A percentile compares a stretch with the other conserved stretches of the same genome.
These are phyloP conservation scores for Sycophaga agraensis DNA, from an alignment of 1,140 invertebrate genomes.

Conservation along the genomic window DNA sequence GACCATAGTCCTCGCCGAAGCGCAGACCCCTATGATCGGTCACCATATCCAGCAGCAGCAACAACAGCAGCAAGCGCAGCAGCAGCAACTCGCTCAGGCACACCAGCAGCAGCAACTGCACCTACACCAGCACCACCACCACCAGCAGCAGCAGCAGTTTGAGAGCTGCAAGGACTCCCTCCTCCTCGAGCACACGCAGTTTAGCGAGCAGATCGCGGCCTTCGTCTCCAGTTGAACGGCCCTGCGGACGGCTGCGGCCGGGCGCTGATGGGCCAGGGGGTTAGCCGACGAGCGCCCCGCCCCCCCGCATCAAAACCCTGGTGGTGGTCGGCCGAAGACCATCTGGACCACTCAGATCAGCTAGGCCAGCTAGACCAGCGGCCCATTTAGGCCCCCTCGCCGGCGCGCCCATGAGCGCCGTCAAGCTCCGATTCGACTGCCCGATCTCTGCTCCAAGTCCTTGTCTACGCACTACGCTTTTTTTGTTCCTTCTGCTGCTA, in stretches of 20 bases:
- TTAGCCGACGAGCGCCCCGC: too few species aligned
- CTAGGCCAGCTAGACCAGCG: too few species aligned
- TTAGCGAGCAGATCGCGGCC: slow-evolving; percentile 54
- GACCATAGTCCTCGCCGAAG: slow-evolving; percentile 19
- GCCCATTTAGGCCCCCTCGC: too few species aligned
- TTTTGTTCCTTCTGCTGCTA: too few species aligned
- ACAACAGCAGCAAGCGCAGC: slow-evolving; percentile 32
- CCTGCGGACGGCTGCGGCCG: slow-evolving; percentile 2
- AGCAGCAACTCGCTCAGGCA: slow-evolving; percentile 7
- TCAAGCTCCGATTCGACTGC: too few species aligned
- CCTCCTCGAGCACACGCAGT: slow-evolving; percentile 51
- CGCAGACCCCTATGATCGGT: slow-evolving; percentile 3
- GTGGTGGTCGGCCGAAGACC: too few species aligned
- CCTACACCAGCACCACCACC: slow-evolving; percentile 29
- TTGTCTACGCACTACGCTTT: too few species aligned
- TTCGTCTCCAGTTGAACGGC: slow-evolving; percentile 54
- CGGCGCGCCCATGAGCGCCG: too few species aligned
- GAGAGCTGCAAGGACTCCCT: slow-evolving; percentile 56
- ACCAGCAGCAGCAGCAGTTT: slow-evolving; percentile 45
- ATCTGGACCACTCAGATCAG: too few species aligned
- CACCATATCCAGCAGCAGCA: slow-evolving; percentile 26
- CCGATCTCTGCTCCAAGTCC: too few species aligned
- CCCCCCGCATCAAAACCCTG: too few species aligned
- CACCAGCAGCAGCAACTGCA: slow-evolving; percentile 27
- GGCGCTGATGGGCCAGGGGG: not conserved